A percentile compares a stretch with the other conserved stretches of the same genome.
phyloP scores from a whole-genome alignment of 2,888 invertebrate species.

The Seladonia tumulorum region DNA sequence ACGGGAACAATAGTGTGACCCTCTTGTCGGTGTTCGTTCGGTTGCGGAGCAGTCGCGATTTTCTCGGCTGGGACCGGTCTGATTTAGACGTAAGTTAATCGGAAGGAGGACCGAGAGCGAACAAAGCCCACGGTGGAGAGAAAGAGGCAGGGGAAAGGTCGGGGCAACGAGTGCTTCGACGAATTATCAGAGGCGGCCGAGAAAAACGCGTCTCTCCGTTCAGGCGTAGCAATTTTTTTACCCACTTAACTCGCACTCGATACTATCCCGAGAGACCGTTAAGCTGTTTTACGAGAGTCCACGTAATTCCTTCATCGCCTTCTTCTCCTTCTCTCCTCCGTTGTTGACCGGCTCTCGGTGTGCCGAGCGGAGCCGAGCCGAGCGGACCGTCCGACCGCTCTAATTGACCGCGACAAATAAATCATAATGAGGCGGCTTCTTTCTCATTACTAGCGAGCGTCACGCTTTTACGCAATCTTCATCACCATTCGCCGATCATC shows the following conservation, averaged over 20 bases:
- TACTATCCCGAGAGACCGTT: constrained; percentile 68
- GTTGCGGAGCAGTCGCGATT: constrained; percentile 16
- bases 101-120: not conserved
- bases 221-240: constrained; percentile 71
- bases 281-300: constrained; percentile 73
- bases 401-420: constrained; percentile 75
- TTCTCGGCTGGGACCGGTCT: not conserved
- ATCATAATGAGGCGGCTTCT: constrained; percentile 74
- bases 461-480: constrained; percentile 73
- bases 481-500: constrained; percentile 62
- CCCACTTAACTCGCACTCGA: constrained; percentile 72
- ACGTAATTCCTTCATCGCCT: constrained; percentile 72
- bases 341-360: constrained; percentile 15
- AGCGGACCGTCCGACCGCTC: constrained; percentile 52
- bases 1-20: constrained; percentile 15
- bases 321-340: constrained; percentile 29
- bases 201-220: constrained; percentile 68
- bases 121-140: not conserved
- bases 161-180: constrained; percentile 49
- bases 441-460: constrained; percentile 70
- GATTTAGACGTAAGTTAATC: constrained; percentile 53
- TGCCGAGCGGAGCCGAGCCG: constrained; percentile 4
- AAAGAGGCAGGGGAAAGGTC: constrained; percentile 41
- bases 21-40: constrained; percentile 16
- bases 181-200: constrained; percentile 60